phyloP scores from a whole-genome alignment of 2,888 invertebrate species.

The Iselma pallidipennis region DNA sequence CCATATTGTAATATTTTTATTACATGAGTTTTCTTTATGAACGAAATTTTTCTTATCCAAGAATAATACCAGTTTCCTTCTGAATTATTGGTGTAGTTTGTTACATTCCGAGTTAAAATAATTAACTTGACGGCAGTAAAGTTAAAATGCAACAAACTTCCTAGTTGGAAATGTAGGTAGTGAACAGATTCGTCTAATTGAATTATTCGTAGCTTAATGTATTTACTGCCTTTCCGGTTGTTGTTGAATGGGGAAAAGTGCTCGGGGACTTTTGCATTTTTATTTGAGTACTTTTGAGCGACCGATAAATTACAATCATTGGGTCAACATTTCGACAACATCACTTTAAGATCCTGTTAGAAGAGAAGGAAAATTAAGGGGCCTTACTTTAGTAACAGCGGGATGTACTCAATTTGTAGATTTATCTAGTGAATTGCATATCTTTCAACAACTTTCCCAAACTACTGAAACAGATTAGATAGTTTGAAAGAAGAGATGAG shows the following conservation, averaged over 20 bases:
- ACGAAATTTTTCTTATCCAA: constrained; percentile 5
- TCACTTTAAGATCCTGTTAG: background rate
- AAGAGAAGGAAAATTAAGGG: constrained; percentile 9
- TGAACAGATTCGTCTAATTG: constrained; percentile 1
- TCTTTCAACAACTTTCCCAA: no score
- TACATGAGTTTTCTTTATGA: constrained; percentile 11
- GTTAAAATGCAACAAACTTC: background rate
- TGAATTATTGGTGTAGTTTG: background rate
- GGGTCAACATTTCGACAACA: constrained; percentile 2
- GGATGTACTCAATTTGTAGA: no score
- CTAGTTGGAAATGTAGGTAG: background rate
- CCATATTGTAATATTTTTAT: constrained; percentile 7
- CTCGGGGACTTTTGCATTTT: constrained; percentile 12
- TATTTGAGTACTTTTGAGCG: constrained; percentile 13
- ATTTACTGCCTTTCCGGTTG: constrained; percentile 8
- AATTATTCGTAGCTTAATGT: constrained; percentile 11
- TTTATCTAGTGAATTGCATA: no score
- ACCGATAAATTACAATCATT: constrained; percentile 13
- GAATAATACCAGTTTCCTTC: background rate
- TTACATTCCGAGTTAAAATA: background rate
- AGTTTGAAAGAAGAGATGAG: no score
- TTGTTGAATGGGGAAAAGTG: constrained; percentile 9
- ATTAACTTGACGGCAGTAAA: background rate
- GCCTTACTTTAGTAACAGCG: no score
- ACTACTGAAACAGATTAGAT: no score